phyloP scores from a whole-genome alignment of 2,797 vertebrate species.

The Trachops cirrhosus region DNA sequence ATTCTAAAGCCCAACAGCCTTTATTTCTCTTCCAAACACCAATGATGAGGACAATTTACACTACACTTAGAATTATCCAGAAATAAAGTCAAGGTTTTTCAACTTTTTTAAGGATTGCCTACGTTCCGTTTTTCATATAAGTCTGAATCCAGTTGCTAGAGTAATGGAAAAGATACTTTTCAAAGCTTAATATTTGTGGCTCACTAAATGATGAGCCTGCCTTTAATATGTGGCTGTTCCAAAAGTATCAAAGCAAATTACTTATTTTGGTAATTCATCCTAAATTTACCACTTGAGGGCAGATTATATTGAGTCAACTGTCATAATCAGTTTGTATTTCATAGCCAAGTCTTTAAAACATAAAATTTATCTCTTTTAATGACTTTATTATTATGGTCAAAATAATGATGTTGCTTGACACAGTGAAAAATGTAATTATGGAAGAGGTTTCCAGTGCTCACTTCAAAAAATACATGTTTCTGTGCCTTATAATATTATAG shows the following conservation, averaged over 20 bases:
- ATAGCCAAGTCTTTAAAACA: slow-evolving; percentile 4
- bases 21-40: background rate
- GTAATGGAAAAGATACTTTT: background rate
- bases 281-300: slow-evolving; percentile 30
- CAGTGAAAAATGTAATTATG: slow-evolving; percentile 10
- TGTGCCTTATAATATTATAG: background rate
- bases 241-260: background rate
- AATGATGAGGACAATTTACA: background rate
- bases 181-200: background rate
- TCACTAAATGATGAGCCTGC: background rate
- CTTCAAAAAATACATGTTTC: background rate
- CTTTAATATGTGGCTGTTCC: background rate
- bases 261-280: slow-evolving; percentile 32
- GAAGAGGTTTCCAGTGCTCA: background rate
- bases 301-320: slow-evolving; percentile 8
- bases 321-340: background rate
- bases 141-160: background rate
- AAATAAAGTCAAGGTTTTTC: background rate
- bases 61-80: background rate
- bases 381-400: background rate
- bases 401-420: background rate
- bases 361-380: slow-evolving; percentile 26
- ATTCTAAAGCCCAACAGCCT: background rate
- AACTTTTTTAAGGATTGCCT: background rate
- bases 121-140: background rate